Percentiles rank a stretch among this genome's conserved stretches.
These are phyloP conservation scores for Scartelaos histophorus DNA, from an alignment of 2,113 vertebrate species.

Conservation along the genomic window DNA sequence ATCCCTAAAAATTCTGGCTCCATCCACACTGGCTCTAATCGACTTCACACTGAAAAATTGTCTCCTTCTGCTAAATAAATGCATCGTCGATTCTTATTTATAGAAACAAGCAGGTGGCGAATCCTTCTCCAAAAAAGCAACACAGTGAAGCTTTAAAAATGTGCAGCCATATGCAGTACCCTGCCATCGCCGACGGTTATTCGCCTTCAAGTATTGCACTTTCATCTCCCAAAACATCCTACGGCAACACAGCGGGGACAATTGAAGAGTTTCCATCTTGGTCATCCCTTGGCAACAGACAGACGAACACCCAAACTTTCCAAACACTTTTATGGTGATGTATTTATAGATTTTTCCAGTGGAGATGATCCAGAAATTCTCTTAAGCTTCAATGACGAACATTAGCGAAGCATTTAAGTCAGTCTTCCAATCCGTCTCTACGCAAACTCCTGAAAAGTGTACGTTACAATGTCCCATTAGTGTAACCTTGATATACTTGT, in stretches of 20 bases:
- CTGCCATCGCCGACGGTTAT: too few species aligned
- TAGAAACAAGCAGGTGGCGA: too few species aligned
- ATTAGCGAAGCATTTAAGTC: slow-evolving; percentile 2
- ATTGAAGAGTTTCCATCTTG: neutral
- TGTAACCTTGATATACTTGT: slow-evolving; percentile 46
- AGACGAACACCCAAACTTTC: neutral
- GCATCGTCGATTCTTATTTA: too few species aligned
- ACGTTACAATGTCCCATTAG: neutral
- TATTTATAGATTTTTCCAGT: slow-evolving; percentile 13
- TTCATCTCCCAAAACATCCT: neutral
- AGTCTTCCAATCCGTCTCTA: neutral
- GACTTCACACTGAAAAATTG: too few species aligned
- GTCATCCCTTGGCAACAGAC: neutral
- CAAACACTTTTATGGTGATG: neutral
- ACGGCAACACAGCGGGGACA: neutral
- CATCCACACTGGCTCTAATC: too few species aligned
- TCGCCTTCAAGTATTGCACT: too few species aligned
- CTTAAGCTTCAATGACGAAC: slow-evolving; percentile 28
- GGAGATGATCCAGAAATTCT: slow-evolving; percentile 30
- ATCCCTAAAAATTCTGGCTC: too few species aligned
- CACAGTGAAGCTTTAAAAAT: too few species aligned
- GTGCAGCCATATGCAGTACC: too few species aligned
- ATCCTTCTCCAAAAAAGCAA: too few species aligned
- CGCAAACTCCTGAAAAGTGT: neutral
- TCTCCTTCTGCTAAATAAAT: too few species aligned